Conservation (phyloP, 2,888 invertebrate species). For the Brenthis daphne region DNA sequence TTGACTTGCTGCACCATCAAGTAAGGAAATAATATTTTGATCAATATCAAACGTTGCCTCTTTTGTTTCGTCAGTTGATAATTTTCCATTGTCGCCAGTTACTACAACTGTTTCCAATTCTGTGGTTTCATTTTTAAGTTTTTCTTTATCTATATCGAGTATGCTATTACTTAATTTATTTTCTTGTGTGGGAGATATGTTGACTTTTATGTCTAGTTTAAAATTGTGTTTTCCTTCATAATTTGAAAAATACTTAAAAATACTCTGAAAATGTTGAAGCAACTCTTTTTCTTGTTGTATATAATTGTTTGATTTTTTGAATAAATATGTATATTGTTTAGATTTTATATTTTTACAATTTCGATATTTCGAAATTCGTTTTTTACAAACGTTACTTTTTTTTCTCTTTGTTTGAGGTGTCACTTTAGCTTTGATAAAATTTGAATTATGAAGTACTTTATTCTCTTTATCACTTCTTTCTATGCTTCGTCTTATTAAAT, state of each 20-base stretch:
- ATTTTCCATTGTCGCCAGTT: background rate
- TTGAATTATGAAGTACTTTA: slow-evolving; percentile 25
- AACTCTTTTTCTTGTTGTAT: slow-evolving; percentile 40
- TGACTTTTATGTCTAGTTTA: slow-evolving; percentile 61
- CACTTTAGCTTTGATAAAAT: background rate
- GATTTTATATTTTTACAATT: slow-evolving; percentile 41
- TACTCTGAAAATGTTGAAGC: slow-evolving; percentile 50
- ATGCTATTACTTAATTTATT: slow-evolving; percentile 35
- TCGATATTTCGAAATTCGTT: slow-evolving; percentile 16
- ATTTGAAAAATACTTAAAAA: slow-evolving; percentile 55
- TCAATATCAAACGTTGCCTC: slow-evolving; percentile 6
- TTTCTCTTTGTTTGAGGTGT: slow-evolving; percentile 1
- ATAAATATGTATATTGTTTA: slow-evolving; percentile 48
- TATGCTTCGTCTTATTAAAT: slow-evolving; percentile 41
- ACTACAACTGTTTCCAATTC: background rate
- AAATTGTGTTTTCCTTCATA: slow-evolving; percentile 51
- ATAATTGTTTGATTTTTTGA: slow-evolving; percentile 46
- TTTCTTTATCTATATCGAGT: slow-evolving; percentile 3
- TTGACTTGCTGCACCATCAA: slow-evolving; percentile 60
- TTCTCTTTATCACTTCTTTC: slow-evolving; percentile 30
- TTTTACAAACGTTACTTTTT: slow-evolving; percentile 17
- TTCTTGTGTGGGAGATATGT: slow-evolving; percentile 49
- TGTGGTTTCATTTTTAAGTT: background rate
- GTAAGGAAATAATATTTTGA: slow-evolving; percentile 57
- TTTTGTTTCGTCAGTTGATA: slow-evolving; percentile 3